Evolutionary conservation across 2,113 vertebrate species (phyloP), one percentile per base, ranked within the genome.

Genomic region (Prochilodus magdalenae): DNA sequence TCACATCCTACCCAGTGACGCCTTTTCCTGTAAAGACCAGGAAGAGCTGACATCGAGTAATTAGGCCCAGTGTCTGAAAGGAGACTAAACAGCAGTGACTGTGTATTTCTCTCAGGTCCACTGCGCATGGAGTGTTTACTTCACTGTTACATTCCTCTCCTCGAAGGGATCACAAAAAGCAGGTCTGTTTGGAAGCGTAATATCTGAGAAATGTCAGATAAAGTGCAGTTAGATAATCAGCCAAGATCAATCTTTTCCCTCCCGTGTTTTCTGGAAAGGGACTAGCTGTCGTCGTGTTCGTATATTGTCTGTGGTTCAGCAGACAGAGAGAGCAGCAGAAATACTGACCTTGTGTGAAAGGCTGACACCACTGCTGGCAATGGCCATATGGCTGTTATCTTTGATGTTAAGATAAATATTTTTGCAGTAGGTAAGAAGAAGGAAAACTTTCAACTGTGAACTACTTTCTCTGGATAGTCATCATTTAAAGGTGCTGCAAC

Each of bases 1-100:
- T 67, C 72, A 40, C 80, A 75, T 60, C 7, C 53, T 70, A 29
- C 65, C 55, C 72, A 30, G 65, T 76, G 80, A 84, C 57, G 70
- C 73, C 78, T 86, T 85, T 89, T 75, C 80, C 75, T 77, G 81
- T 80, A 40, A 67, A 77, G 57, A 69, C 69, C 53, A 77, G 70
- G 26, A 82, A 71, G 63, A 70, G 72, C 72, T 70, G 63, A 79
- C 29, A 15, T 77, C 33, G 63, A 82, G n/a, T 63, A 83, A 73
- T 77, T 59, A 74, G 79, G 29, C 29, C 30, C 26, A 79, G 70
- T 83, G 84, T 87, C 87, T 85, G 71, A 82, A 47, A 87, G 80
- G 72, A 90, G 88, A 90, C 87, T 90, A 87, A 91, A 91, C 89
- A 89, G 49, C 76, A 80, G 79, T 75, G 75, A 84, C 81, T 73